These are phyloP conservation scores for Antheraea yamamai DNA, from an alignment of 2,888 invertebrate species.

Conservation along the genomic window DNA sequence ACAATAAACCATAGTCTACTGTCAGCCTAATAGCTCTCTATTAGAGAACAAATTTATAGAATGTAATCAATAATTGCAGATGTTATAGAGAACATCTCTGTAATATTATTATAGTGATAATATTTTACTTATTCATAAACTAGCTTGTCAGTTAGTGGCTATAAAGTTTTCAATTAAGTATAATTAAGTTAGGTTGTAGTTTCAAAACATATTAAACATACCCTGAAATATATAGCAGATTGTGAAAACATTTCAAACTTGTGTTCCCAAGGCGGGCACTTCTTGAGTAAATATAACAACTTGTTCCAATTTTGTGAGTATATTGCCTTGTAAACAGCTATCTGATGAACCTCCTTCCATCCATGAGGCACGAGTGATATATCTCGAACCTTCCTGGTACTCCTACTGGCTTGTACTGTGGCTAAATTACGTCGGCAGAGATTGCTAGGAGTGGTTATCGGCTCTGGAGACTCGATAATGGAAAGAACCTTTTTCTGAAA, in stretches of 20 bases:
- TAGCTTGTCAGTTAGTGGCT: no score
- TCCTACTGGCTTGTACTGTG: slow-evolving; percentile 45
- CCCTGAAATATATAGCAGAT: slow-evolving; percentile 52
- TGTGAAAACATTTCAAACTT: slow-evolving; percentile 32
- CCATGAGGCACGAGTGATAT: slow-evolving; percentile 24
- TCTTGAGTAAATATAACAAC: slow-evolving; percentile 59
- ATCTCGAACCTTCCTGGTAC: slow-evolving; percentile 28
- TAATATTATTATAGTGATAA: no score
- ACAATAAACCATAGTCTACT: not conserved
- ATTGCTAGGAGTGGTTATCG: slow-evolving; percentile 31
- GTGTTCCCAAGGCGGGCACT: slow-evolving; percentile 60
- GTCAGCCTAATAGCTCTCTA: no score
- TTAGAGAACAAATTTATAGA: no score
- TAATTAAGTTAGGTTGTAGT: not conserved
- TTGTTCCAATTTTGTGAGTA: slow-evolving; percentile 71
- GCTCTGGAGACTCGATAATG: slow-evolving; percentile 38
- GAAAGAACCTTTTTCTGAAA: slow-evolving; percentile 55
- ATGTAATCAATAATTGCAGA: no score
- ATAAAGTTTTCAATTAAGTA: not conserved
- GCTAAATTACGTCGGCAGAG: slow-evolving; percentile 51
- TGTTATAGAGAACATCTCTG: no score
- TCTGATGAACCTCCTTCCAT: slow-evolving; percentile 41
- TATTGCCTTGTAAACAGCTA: slow-evolving; percentile 54
- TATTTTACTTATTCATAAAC: no score
- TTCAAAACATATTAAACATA: slow-evolving; percentile 27